phyloP scores from a whole-genome alignment of 2,888 invertebrate species.

The Xylophagus ater region DNA sequence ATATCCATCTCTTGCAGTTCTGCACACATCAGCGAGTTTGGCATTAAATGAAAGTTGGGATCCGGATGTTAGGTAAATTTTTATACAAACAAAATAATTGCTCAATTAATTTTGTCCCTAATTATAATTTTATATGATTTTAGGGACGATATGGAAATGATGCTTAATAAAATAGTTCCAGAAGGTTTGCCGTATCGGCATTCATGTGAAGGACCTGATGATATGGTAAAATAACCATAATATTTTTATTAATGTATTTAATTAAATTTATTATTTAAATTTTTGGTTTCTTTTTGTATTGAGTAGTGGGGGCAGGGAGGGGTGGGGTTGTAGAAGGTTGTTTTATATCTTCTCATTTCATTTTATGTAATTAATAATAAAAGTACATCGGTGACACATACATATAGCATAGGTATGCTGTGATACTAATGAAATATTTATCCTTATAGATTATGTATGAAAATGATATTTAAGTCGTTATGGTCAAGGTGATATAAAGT shows the following conservation, averaged over 20 bases:
- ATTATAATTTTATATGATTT: slow-evolving; percentile 9
- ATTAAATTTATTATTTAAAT: neutral
- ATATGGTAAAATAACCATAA: slow-evolving; percentile 69
- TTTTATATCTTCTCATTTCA: no score
- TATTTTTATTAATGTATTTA: neutral
- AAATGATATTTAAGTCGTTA: no score
- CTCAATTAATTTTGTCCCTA: slow-evolving; percentile 1
- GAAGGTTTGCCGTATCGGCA: slow-evolving; percentile 93
- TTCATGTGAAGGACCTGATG: slow-evolving; percentile 96
- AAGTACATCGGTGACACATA: no score
- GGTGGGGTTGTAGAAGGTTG: no score
- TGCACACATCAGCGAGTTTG: slow-evolving; percentile 96
- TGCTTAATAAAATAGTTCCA: slow-evolving; percentile 97
- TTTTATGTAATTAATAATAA: no score
- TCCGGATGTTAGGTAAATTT: slow-evolving; percentile 66
- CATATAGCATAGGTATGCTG: no score
- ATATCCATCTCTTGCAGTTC: slow-evolving; percentile 55
- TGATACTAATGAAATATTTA: no score
- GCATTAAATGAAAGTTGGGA: slow-evolving; percentile 98
- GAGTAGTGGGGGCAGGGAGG: no score
- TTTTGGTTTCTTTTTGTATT: no score
- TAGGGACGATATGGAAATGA: slow-evolving; percentile 98
- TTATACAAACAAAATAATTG: slow-evolving; percentile 15
- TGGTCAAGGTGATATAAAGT: no score
- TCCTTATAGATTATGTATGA: no score